Conservation (phyloP, 2,888 invertebrate genomes). For the Abscondita cerata region DNA sequence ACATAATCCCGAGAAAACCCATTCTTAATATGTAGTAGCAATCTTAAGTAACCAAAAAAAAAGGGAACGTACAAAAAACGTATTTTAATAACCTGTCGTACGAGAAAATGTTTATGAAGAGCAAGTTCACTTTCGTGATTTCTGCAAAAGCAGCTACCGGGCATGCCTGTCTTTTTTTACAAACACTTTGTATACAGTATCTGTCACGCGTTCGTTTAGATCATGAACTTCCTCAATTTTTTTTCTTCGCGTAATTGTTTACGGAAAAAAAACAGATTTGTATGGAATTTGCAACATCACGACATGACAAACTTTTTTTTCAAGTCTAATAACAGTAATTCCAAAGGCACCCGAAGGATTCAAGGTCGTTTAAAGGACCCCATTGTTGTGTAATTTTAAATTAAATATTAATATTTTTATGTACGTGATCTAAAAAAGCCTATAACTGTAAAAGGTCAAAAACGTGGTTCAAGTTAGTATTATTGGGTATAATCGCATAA, state of each 20-base stretch:
- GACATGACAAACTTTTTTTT: neutral
- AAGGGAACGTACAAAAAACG: neutral
- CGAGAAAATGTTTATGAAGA: constrained; percentile 12
- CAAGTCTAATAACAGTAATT: constrained; percentile 2
- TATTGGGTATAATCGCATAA: constrained; percentile 14
- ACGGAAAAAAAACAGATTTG: neutral
- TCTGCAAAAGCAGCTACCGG: constrained; percentile 15
- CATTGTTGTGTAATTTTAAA: neutral
- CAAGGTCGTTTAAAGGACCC: neutral
- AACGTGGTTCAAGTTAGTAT: constrained; percentile 21
- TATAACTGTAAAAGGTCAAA: constrained; percentile 29
- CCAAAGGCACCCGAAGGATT: neutral
- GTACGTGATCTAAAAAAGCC: constrained; percentile 22
- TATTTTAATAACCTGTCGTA: constrained; percentile 18
- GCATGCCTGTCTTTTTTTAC: constrained; percentile 7
- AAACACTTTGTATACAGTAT: constrained; percentile 5
- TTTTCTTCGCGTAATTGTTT: neutral
- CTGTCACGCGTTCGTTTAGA: constrained; percentile 8
- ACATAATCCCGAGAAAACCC: neutral
- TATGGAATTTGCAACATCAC: constrained; percentile 10
- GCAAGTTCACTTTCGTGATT: constrained; percentile 20
- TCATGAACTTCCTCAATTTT: constrained; percentile 16
- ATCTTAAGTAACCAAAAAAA: constrained; percentile 9
- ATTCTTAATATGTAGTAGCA: constrained; percentile 6
- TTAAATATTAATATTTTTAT: neutral